Base-by-base conservation (phyloP, 2,888 invertebrate species). In the Diogma glabrata region DNA sequence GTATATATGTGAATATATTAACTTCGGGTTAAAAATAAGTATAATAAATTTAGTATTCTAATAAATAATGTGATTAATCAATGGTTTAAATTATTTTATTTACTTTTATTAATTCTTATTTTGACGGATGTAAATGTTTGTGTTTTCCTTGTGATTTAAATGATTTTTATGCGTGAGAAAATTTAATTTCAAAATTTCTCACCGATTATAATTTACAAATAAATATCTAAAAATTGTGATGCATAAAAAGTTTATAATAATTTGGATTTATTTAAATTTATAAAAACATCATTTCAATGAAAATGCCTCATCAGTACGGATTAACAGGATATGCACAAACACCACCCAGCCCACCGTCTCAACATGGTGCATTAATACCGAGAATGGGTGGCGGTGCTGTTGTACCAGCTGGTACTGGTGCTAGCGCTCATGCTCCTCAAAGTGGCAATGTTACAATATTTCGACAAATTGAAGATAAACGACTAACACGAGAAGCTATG, bases 401-500 rank as follows among this genome's bases (percentile, higher is more conserved):
- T 19, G 40, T 52, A n/a, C 50, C 51, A 17, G 48, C 24, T 28
- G 36, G 38, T 40, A 38, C 46, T n/a, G 36, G 47, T 26, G 43
- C 43, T 8, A 46, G 16, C 10, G 24, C 24, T 9, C 23, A 24
- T 46, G 24, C 16, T 14, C 16, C 22, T 24, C 46, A 22, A 46
- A 23, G 16, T 17, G 33, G 33, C 9, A 20, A 30, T 8, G 19
- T 33, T 14, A 33, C 48, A 22, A 48, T 30, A 20, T 30, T 30
- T 22, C 23, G 30, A 20, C 30, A 30, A 33, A 70, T 70, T 49
- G 88, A 88, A 66, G 90, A 91, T 66, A 85, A 89, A 63, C 75
- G 86, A 53, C 76, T 90, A 58, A 89, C 88, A 23, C 76, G 91
- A 53, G 93, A 94, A 61, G 89, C 92, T 33, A 99, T 99, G 99